phyloP scores from a whole-genome alignment of 2,113 vertebrate genomes.

The Noctilio leporinus region DNA sequence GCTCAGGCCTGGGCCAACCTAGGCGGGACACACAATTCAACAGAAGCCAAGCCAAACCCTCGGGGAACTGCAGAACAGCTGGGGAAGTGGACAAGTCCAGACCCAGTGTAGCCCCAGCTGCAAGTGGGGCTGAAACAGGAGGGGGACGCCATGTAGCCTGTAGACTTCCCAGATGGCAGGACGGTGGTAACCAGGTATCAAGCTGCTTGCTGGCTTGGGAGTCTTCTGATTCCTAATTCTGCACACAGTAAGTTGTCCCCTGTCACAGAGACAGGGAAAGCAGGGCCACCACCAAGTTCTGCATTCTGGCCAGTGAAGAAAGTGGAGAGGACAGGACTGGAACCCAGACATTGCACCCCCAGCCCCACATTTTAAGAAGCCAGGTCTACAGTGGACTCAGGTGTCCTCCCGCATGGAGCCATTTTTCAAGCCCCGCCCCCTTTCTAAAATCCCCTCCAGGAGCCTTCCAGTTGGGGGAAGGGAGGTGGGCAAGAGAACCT shows the following conservation, averaged over 20 bases:
- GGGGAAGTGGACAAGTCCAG: not conserved
- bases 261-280: not conserved
- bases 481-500: not conserved
- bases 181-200: not conserved
- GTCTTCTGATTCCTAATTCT: not conserved
- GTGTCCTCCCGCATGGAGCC: not conserved
- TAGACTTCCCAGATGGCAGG: not conserved
- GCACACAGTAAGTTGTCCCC: not conserved
- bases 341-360: not conserved
- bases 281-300: not conserved
- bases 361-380: not conserved
- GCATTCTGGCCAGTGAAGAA: not conserved
- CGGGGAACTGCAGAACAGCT: not conserved
- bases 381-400: not conserved
- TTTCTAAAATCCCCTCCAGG: not conserved
- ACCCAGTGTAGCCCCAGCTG: not conserved
- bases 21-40: not conserved
- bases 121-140: not conserved
- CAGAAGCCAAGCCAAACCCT: not conserved
- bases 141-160: not conserved
- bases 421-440: not conserved
- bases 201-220: not conserved
- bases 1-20: not conserved
- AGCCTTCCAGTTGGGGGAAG: not conserved
- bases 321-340: not conserved